These are phyloP conservation scores for Protonemura montana DNA, from an alignment of 2,888 invertebrate species.

Conservation along the genomic window DNA sequence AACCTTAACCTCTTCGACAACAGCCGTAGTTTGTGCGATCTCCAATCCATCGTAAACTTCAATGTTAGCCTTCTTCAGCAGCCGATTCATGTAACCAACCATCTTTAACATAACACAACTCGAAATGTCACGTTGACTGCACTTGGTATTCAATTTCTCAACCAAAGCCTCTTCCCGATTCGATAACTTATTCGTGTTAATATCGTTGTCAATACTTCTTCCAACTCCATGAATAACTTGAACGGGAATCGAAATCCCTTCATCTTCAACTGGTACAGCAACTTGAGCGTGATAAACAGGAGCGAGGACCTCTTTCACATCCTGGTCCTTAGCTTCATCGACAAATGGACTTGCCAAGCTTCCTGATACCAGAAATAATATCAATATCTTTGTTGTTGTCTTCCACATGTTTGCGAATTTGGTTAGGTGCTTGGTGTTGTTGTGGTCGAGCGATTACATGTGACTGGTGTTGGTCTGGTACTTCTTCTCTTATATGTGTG, in stretches of 20 bases:
- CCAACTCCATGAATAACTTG: constrained; percentile 34
- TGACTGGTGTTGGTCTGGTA: not conserved
- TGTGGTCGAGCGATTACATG: not conserved
- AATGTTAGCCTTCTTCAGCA: constrained; percentile 80
- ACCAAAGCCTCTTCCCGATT: constrained; percentile 72
- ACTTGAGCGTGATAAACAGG: constrained; percentile 19
- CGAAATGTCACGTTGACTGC: constrained; percentile 77
- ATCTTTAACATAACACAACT: constrained; percentile 85
- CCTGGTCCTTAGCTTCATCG: not conserved
- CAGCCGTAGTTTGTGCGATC: constrained; percentile 68
- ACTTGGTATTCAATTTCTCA: constrained; percentile 78
- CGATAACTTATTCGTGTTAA: constrained; percentile 39
- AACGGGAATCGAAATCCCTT: constrained; percentile 23
- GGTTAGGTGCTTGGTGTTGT: not conserved
- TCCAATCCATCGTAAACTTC: constrained; percentile 79
- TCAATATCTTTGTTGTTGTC: constrained; percentile 21
- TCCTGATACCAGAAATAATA: constrained; percentile 23
- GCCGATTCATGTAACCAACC: constrained; percentile 81
- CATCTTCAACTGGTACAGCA: constrained; percentile 16
- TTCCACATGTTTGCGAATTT: constrained; percentile 21
- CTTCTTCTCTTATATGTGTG: constrained; percentile 25
- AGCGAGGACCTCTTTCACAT: not conserved
- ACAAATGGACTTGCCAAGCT: constrained; percentile 13
- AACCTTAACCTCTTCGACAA: constrained; percentile 63
- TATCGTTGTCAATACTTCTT: constrained; percentile 29